Conservation (phyloP, 2,888 invertebrate genomes). For the Pollenia griseotomentosa region DNA sequence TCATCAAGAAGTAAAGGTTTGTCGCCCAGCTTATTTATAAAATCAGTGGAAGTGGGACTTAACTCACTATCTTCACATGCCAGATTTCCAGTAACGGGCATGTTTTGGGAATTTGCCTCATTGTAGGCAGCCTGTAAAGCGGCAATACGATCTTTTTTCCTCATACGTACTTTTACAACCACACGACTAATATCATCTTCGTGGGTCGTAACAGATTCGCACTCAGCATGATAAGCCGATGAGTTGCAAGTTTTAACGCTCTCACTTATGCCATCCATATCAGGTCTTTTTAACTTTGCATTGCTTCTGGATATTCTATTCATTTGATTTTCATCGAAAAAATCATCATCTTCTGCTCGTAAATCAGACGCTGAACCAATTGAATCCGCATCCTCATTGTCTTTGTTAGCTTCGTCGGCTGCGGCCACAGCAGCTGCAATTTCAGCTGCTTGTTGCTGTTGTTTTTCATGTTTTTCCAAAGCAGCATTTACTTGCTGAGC, state of each 20-base stretch:
- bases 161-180: conserved; percentile 85
- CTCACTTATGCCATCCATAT: conserved; percentile 86
- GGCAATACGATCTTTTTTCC: conserved; percentile 83
- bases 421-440: conserved; percentile 75
- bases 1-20: conserved; percentile 91
- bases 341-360: conserved; percentile 85
- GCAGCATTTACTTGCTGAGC: conserved; percentile 78
- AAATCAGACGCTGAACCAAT: conserved; percentile 90
- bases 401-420: conserved; percentile 76
- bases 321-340: conserved; percentile 84
- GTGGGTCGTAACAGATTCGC: conserved; percentile 88
- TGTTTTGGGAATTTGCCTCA: conserved; percentile 50
- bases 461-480: conserved; percentile 75
- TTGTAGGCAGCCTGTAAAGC: conserved; percentile 72
- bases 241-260: conserved; percentile 88
- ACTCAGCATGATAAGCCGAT: conserved; percentile 89
- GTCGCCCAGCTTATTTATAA: conserved; percentile 91
- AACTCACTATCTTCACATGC: conserved; percentile 85
- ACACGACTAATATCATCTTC: conserved; percentile 86
- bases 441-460: conserved; percentile 76
- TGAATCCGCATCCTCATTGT: conserved; percentile 87
- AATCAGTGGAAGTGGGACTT: conserved; percentile 85
- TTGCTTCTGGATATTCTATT: conserved; percentile 73
- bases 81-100: conserved; percentile 23
- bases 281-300: conserved; percentile 81